Base-by-base conservation (phyloP, 2,888 invertebrate genomes). In the Cheiracanthium punctorium region DNA sequence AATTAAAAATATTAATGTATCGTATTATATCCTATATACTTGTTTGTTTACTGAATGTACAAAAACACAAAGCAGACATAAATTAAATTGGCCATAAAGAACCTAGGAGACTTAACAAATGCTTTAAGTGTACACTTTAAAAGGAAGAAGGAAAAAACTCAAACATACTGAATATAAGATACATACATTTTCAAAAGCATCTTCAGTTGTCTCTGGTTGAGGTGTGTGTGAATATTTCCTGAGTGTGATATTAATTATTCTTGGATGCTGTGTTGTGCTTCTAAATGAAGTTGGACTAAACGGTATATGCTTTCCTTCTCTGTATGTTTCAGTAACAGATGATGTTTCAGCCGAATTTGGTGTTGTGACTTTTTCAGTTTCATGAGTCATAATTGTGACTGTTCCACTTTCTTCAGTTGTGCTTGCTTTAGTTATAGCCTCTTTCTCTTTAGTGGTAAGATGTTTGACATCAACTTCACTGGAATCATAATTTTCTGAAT, bases 261-360 rank as follows among this genome's bases (percentile, higher is more conserved):
- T 58, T 58, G 58, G 58, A 58, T 58, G 17, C 7, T 41, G 24
- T 14, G 77, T 58, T 17, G 37, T 24, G 12, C 33, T 72, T 65
- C 24, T 70, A 0, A 74, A 28, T n/a, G 48, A 52, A 7, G 43
- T 28, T 32, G 82, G 52, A 52, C 82, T 84, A n/a, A 84, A 84
- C 28, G 82, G 82, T 28, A 84, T 84, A 4, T 77, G 82, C 69
- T 84, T 84, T 2, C 82, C 82, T 65, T 71, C 82, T 77, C 82
- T 72, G 7, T 77, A 65, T 2, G 77, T 84, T 77, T 76, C 77
- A n/a, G 65, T 37, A 1, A 43, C 30, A 20, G 12, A 41, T n/a
- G 48, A 72, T 14, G 30, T 17, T 1, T 48, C 48, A 48, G 8
- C 17, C n/a, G n/a, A n/a, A n/a, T n/a, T n/a, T n/a, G n/a, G n/a